These are phyloP conservation scores for Saccostrea cuccullata DNA, from an alignment of 1,140 invertebrate genomes.

Conservation along the genomic window DNA sequence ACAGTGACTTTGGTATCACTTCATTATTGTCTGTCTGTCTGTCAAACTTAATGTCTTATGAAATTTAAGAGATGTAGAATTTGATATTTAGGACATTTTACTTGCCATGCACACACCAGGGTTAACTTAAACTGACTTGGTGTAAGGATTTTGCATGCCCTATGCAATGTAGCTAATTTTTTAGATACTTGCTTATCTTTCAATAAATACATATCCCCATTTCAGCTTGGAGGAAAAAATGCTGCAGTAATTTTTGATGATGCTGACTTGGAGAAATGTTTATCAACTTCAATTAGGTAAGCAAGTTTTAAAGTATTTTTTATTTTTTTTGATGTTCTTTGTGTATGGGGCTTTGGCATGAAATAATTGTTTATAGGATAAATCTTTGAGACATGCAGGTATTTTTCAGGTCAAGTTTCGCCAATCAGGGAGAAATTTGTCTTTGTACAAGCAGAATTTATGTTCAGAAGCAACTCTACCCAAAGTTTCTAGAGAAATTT, in stretches of 20 bases:
- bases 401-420: constrained; percentile 80
- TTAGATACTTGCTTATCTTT: too few relatives aligned
- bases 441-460: constrained; percentile 82
- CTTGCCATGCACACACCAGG: background rate
- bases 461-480: constrained; percentile 80
- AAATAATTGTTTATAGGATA: background rate
- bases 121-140: too few relatives aligned
- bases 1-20: too few relatives aligned
- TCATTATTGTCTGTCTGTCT: too few relatives aligned
- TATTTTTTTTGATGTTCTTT: background rate
- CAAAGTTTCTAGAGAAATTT: constrained; percentile 80
- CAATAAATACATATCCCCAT: too few relatives aligned
- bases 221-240: constrained; percentile 83
- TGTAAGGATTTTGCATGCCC: too few relatives aligned
- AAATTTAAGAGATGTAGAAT: too few relatives aligned
- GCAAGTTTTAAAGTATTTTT: background rate
- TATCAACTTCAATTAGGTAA: constrained; percentile 79
- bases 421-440: constrained; percentile 84
- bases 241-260: constrained; percentile 82
- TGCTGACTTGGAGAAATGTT: constrained; percentile 80
- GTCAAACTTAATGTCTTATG: background rate
- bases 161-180: too few relatives aligned
- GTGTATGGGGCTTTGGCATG: background rate
- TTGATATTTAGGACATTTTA: too few relatives aligned
- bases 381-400: background rate